Evolutionary conservation across 2,888 invertebrate genomes (phyloP).

Genomic region (Monochamus alternatus): DNA sequence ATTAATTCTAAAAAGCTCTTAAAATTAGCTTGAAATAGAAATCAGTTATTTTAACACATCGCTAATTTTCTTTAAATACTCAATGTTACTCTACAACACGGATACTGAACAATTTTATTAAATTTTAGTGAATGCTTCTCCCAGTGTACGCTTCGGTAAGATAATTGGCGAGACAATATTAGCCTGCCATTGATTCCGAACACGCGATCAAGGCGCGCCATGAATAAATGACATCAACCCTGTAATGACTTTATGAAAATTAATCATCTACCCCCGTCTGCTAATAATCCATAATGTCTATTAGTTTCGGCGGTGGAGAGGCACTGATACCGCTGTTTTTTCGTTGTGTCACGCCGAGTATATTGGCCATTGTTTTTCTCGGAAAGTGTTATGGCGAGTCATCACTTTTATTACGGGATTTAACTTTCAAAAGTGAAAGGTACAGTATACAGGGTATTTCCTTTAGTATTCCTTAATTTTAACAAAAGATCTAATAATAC

Average conservation of each 20-base stretch:
- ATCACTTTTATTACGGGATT: not conserved
- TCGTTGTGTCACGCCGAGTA: conserved; percentile 9
- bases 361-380: conserved; percentile 26
- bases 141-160: conserved; percentile 34
- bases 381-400: conserved; percentile 7
- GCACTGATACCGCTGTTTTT: conserved; percentile 34
- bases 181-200: conserved; percentile 64
- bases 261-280: conserved; percentile 59
- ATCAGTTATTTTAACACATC: no score
- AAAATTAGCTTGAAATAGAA: no score
- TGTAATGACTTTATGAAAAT: conserved; percentile 65
- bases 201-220: conserved; percentile 64
- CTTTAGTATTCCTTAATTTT: no score
- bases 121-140: not conserved
- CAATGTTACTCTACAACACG: no score
- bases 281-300: conserved; percentile 60
- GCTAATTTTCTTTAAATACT: no score
- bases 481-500: no score
- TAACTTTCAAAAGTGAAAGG: no score
- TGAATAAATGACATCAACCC: conserved; percentile 62
- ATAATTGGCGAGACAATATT: conserved; percentile 64
- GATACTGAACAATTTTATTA: not conserved
- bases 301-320: conserved; percentile 28
- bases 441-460: no score
- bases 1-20: no score